Evolutionary conservation across 1,140 invertebrate genomes (phyloP).

Genomic region (Leptinotarsa undecemlineata): DNA sequence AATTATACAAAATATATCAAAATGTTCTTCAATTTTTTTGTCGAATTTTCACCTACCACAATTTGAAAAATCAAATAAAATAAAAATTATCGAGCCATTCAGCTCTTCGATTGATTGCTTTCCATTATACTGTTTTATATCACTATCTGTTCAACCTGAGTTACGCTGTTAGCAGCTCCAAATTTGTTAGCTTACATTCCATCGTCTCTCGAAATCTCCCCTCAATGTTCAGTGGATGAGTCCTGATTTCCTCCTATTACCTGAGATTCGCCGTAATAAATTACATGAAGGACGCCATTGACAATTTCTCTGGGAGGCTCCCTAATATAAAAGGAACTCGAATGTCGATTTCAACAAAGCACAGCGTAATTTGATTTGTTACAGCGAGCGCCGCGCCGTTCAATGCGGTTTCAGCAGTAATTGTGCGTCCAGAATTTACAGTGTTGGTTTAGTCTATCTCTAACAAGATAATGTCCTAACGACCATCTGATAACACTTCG

Average conservation of each 20-base stretch:
- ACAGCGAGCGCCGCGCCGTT: not conserved
- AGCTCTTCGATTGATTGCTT: too few species aligned
- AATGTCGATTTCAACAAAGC: not conserved
- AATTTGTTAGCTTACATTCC: too few species aligned
- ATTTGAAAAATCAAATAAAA: too few species aligned
- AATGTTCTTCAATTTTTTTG: too few species aligned
- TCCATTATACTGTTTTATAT: too few species aligned
- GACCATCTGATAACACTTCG: not conserved
- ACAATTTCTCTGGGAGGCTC: not conserved
- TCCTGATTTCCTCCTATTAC: not conserved
- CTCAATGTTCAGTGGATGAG: not conserved
- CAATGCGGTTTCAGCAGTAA: not conserved
- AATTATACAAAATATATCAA: too few species aligned
- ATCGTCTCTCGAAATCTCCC: not conserved
- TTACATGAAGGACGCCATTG: not conserved
- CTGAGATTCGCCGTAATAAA: not conserved
- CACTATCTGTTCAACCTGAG: too few species aligned
- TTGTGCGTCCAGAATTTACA: not conserved
- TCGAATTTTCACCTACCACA: too few species aligned
- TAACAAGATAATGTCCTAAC: not conserved
- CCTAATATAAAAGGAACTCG: not conserved
- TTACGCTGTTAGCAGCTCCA: too few species aligned
- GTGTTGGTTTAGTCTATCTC: not conserved
- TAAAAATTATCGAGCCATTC: too few species aligned
- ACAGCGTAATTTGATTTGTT: slow-evolving; percentile 2